A percentile compares a stretch with the other conserved stretches of the same genome.
Conservation (phyloP, 2,888 invertebrate genomes). For the Synanthedon vespiformis region DNA sequence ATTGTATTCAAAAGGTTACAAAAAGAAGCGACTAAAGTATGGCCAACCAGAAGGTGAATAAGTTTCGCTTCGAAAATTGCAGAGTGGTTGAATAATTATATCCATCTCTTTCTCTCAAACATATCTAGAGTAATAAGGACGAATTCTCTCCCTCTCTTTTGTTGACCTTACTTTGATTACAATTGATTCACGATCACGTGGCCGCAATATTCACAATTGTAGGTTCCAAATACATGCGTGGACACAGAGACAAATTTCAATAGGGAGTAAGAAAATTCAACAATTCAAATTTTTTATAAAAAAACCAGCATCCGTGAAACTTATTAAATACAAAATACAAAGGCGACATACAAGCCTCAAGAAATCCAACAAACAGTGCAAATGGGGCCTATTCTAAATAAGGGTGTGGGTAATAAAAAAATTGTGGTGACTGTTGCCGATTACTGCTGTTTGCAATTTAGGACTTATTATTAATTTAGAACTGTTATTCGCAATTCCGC, state of each 20-base stretch:
- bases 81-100: too few species aligned
- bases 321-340: slow-evolving; percentile 23
- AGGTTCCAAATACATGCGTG: slow-evolving; percentile 46
- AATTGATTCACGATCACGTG: too few species aligned
- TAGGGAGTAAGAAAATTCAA: slow-evolving; percentile 12
- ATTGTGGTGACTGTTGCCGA: slow-evolving; percentile 52
- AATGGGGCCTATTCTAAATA: slow-evolving; percentile 61
- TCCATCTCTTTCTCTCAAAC: too few species aligned
- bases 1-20: background rate
- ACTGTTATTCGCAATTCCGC: too few species aligned
- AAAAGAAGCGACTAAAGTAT: background rate
- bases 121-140: too few species aligned
- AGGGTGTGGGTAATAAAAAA: slow-evolving; percentile 51
- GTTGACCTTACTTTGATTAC: too few species aligned
- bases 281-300: slow-evolving; percentile 1
- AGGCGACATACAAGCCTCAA: slow-evolving; percentile 27
- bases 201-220: background rate
- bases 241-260: slow-evolving; percentile 52
- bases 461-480: too few species aligned
- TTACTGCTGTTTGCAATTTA: too few species aligned
- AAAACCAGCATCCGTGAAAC: slow-evolving; percentile 12
- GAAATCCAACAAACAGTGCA: slow-evolving; percentile 43
- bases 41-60: too few species aligned
- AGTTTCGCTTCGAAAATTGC: too few species aligned
- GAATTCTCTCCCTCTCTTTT: too few species aligned